Conservation (phyloP, 1,140 invertebrate species). For the Cydia fagiglandana region DNA sequence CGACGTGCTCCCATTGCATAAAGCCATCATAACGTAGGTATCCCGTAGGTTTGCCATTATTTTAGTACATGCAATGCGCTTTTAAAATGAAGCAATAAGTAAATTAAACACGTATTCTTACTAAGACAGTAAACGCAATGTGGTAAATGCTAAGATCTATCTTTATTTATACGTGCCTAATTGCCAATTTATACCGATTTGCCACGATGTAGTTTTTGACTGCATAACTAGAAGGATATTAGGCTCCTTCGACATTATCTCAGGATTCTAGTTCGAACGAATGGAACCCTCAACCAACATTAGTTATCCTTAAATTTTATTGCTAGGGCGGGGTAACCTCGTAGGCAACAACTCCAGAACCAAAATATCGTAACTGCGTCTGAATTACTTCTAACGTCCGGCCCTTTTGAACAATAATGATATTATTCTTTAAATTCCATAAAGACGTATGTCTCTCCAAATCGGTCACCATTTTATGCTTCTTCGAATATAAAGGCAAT, state of each 20-base stretch:
- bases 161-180: too few species aligned
- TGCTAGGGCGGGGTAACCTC: conserved; percentile 5
- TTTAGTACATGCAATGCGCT: too few species aligned
- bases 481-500: conserved; percentile 30
- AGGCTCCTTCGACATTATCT: background rate
- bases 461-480: background rate
- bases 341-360: background rate
- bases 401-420: background rate
- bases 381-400: background rate
- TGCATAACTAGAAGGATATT: background rate
- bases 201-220: background rate
- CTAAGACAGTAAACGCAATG: too few species aligned
- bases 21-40: too few species aligned
- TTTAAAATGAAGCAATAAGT: too few species aligned
- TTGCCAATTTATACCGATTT: too few species aligned
- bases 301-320: conserved; percentile 3
- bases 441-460: background rate
- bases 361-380: background rate
- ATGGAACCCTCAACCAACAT: background rate
- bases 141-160: too few species aligned
- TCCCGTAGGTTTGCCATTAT: too few species aligned
- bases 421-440: background rate
- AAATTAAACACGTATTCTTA: too few species aligned
- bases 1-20: too few species aligned
- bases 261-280: background rate